Conservation (phyloP, 2,113 vertebrate species). For the Percopsis transmontana region DNA sequence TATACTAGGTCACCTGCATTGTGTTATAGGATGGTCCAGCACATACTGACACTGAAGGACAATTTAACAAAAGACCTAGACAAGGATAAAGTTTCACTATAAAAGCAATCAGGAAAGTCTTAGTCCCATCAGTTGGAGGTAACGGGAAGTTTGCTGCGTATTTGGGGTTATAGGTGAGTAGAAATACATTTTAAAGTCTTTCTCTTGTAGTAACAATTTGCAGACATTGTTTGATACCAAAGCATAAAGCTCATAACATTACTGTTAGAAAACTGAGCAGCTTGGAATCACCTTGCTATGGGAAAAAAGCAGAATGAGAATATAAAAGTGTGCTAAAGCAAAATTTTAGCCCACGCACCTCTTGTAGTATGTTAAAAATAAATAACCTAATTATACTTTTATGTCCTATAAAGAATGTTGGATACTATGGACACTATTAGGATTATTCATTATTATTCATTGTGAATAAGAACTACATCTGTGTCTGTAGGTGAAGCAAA, state of each 20-base stretch:
- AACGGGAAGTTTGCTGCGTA: conserved; percentile 7
- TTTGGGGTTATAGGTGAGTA: conserved; percentile 55
- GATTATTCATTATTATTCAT: too few relatives aligned
- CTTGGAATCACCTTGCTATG: background rate
- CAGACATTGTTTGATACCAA: background rate
- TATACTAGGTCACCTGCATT: conserved; percentile 71
- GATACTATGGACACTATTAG: too few relatives aligned
- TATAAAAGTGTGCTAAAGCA: background rate
- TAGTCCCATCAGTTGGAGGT: conserved; percentile 36
- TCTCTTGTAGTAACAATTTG: background rate
- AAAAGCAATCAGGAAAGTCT: conserved; percentile 50
- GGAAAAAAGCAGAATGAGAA: background rate
- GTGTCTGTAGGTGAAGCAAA: conserved; percentile 34
- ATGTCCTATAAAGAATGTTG: too few relatives aligned
- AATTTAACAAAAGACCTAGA: conserved; percentile 52
- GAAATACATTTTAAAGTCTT: background rate
- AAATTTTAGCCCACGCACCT: too few relatives aligned
- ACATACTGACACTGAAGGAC: conserved; percentile 51
- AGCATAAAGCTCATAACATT: background rate
- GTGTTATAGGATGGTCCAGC: conserved; percentile 27
- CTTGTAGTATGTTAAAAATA: background rate
- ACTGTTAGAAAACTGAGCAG: background rate
- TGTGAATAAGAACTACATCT: conserved; percentile 11
- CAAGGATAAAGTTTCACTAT: conserved; percentile 62
- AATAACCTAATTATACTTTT: too few relatives aligned